Base-by-base conservation (phyloP, 2,797 vertebrate genomes). In the Masticophis lateralis region DNA sequence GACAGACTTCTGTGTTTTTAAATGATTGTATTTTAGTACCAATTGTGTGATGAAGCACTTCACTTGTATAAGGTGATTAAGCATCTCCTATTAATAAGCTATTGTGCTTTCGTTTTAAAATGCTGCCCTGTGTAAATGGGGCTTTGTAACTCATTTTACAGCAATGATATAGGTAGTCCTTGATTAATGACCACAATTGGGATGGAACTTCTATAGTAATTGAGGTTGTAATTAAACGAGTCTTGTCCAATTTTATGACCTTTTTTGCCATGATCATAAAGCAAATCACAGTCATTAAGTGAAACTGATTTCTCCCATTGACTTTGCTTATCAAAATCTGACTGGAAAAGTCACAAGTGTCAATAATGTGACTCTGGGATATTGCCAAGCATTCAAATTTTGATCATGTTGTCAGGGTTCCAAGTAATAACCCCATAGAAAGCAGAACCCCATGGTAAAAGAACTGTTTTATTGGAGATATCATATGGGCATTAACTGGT, bases 1-100 rank as follows among this genome's bases (percentile, higher is more conserved):
- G 59, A 90, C 32, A 91, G 66, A 91, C 86, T 92, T 1, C 1
- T 74, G 1, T 14, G 55, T 89, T 63, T 89, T 91, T 88, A 95
- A 94, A 94, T 93, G 1, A 43, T 92, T 25, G 0, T 83, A 90
- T 60, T 55, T 92, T 95, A 94, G 88, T 88, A 27, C 1, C 53
- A 1, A 32, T 57, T n/a, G 87, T 94, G 94, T 94, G 94, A 93
- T 95, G 69, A 95, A 94, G 53, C 43, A 11, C 32, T 93, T 95
- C 94, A 95, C 32, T 79, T 79, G 37, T 43, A 43, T 79, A 43
- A 43, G 43, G 37, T 43, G 94, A 93, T 95, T 74, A 95, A 94
- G 56, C 53, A 9, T 37, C 93, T 95, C 94, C 95, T 32, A 91
- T 93, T 86, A 93, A 86, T 55, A 89, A 59, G 57, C 5, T 87